These are phyloP conservation scores for Drosophila ananassae DNA, from an alignment of 1,140 invertebrate genomes.

Conservation along the genomic window DNA sequence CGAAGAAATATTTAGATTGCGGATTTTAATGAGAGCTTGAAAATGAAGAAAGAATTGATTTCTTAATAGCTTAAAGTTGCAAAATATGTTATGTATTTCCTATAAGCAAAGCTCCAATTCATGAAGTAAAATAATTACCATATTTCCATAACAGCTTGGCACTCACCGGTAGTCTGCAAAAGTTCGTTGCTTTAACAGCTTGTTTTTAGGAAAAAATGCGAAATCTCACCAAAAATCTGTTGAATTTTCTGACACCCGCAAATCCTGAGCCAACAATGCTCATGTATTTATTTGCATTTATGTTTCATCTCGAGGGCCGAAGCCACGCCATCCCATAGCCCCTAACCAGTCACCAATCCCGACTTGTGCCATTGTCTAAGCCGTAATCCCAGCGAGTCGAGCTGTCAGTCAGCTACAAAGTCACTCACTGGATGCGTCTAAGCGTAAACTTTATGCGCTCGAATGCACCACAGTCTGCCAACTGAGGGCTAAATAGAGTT, in stretches of 20 bases:
- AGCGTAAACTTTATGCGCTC: constrained; percentile 70
- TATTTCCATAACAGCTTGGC: neutral
- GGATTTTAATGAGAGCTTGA: too few species aligned
- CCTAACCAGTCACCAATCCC: constrained; percentile 13
- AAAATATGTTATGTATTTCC: too few species aligned
- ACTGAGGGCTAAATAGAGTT: constrained; percentile 51
- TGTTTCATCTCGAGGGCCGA: constrained; percentile 35
- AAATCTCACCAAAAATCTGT: constrained; percentile 25
- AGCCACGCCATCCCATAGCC: constrained; percentile 5
- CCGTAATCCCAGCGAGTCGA: constrained; percentile 43
- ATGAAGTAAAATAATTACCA: neutral
- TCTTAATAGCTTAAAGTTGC: too few species aligned
- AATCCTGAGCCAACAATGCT: constrained; percentile 46
- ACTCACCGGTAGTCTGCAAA: neutral
- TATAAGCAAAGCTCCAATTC: neutral
- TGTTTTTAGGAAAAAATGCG: neutral
- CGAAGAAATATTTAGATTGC: too few species aligned
- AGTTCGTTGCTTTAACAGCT: neutral
- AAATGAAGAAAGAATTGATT: too few species aligned
- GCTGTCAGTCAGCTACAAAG: constrained; percentile 54
- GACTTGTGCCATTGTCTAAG: constrained; percentile 54
- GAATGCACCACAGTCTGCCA: constrained; percentile 53
- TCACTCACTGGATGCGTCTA: constrained; percentile 68
- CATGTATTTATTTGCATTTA: constrained; percentile 74
- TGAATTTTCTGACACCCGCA: constrained; percentile 38